These are phyloP conservation scores for Nerophis lumbriciformis DNA, from an alignment of 2,113 vertebrate species.

Conservation along the genomic window DNA sequence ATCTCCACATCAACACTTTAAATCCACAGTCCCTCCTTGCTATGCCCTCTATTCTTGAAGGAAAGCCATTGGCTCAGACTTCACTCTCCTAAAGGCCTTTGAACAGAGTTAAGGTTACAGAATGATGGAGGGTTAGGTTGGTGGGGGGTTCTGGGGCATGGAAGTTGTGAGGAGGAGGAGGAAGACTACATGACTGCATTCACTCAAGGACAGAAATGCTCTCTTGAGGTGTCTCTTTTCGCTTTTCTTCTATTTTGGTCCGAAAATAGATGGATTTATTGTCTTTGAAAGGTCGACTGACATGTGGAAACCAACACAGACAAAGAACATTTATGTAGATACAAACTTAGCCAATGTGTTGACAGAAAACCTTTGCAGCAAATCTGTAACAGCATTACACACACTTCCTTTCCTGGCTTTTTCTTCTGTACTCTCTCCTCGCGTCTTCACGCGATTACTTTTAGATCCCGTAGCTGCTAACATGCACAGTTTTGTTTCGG, in stretches of 20 bases:
- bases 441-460: constrained; percentile 49
- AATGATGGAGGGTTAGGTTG: constrained; percentile 1
- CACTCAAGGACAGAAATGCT: constrained; percentile 44
- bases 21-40: not conserved
- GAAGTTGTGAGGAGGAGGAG: constrained; percentile 20
- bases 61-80: constrained; percentile 30
- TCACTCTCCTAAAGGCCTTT: constrained; percentile 34
- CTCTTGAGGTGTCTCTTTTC: constrained; percentile 37
- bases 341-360: constrained; percentile 17
- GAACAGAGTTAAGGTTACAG: constrained; percentile 42
- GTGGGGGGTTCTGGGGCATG: constrained; percentile 1
- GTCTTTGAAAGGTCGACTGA: constrained; percentile 33
- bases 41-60: constrained; percentile 7
- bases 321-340: constrained; percentile 10
- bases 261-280: constrained; percentile 33
- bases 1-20: not conserved
- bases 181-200: constrained; percentile 35
- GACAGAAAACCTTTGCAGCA: constrained; percentile 22
- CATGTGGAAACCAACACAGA: constrained; percentile 18
- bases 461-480: constrained; percentile 22
- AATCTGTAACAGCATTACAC: constrained; percentile 13
- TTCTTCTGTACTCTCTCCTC: constrained; percentile 15
- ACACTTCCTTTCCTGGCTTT: not conserved
- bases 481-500: constrained; percentile 45
- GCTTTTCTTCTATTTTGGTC: constrained; percentile 54